Percentiles rank a stretch among this genome's conserved stretches.
phyloP scores from a whole-genome alignment of 2,888 invertebrate species.

The Pollenia griseotomentosa region DNA sequence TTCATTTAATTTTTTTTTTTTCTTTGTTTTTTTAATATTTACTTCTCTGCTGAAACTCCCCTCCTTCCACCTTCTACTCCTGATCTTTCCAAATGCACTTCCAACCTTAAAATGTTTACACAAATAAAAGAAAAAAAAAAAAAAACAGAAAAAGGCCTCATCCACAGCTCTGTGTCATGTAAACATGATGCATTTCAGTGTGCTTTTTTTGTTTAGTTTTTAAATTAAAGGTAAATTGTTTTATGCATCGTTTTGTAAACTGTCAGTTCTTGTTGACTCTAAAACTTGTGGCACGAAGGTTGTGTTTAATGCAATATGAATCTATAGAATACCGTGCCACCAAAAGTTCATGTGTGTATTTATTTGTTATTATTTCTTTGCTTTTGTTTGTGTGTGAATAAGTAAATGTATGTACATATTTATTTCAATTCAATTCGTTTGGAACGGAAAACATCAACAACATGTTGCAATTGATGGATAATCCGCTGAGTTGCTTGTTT shows the following conservation, averaged over 20 bases:
- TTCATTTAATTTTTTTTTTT: constrained; percentile 66
- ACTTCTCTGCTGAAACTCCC: constrained; percentile 22
- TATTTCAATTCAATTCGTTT: constrained; percentile 53
- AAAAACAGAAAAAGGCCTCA: constrained; percentile 48
- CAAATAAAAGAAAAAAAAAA: constrained; percentile 40
- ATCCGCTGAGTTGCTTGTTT: constrained; percentile 30
- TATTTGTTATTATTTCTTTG: constrained; percentile 32
- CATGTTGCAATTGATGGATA: constrained; percentile 68
- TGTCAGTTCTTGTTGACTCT: constrained; percentile 72
- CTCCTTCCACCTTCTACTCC: neutral
- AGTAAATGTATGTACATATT: constrained; percentile 10
- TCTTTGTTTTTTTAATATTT: constrained; percentile 52
- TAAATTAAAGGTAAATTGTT: constrained; percentile 73
- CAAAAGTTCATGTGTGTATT: constrained; percentile 36
- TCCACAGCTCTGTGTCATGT: constrained; percentile 65
- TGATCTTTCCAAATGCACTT: neutral
- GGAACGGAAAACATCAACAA: constrained; percentile 59
- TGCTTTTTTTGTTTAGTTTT: constrained; percentile 70
- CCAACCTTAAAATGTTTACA: constrained; percentile 68
- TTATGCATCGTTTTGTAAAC: constrained; percentile 71
- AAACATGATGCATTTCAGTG: constrained; percentile 72
- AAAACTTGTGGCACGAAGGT: constrained; percentile 67
- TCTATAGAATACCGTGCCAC: constrained; percentile 31
- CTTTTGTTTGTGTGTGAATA: constrained; percentile 3
- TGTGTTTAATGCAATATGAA: constrained; percentile 54